These are phyloP conservation scores for Varecia variegata DNA, from an alignment of 2,797 vertebrate genomes.

Conservation along the genomic window DNA sequence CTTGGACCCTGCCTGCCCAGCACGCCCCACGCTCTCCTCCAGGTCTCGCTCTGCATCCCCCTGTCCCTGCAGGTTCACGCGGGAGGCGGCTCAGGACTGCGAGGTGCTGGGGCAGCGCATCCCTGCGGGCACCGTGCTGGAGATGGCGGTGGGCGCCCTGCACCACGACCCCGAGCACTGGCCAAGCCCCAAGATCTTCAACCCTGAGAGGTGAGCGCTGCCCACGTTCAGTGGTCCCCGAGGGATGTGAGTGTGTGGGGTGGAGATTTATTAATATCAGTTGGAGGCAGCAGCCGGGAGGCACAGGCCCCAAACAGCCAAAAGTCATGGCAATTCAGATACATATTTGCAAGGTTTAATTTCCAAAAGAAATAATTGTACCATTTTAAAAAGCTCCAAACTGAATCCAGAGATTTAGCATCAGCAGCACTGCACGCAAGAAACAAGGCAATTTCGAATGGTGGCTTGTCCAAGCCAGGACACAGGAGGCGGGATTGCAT, in stretches of 20 bases:
- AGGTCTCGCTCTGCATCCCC: too few relatives aligned
- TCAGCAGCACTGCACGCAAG: background rate
- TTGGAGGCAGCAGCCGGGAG: background rate
- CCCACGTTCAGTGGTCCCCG: background rate
- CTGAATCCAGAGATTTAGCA: background rate
- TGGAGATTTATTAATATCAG: background rate
- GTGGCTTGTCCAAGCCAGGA: background rate
- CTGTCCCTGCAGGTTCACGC: constrained; percentile 86
- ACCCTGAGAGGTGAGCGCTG: constrained; percentile 91
- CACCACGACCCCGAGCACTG: constrained; percentile 92
- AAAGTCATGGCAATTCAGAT: background rate
- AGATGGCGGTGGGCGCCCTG: constrained; percentile 91
- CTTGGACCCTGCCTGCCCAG: background rate
- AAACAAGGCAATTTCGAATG: background rate
- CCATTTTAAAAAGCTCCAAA: background rate
- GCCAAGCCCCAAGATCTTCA: constrained; percentile 92
- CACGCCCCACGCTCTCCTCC: rapidly evolving
- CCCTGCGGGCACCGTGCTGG: constrained; percentile 89
- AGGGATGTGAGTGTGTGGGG: background rate
- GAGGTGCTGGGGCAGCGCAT: constrained; percentile 89
- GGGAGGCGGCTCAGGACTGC: constrained; percentile 89
- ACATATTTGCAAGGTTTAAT: background rate
- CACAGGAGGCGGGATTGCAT: too few relatives aligned
- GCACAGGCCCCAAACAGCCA: background rate
- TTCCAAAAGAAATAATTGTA: background rate